Evolutionary conservation across 2,888 invertebrate species (phyloP).

Genomic region (Leptinotarsa tumamoca): DNA sequence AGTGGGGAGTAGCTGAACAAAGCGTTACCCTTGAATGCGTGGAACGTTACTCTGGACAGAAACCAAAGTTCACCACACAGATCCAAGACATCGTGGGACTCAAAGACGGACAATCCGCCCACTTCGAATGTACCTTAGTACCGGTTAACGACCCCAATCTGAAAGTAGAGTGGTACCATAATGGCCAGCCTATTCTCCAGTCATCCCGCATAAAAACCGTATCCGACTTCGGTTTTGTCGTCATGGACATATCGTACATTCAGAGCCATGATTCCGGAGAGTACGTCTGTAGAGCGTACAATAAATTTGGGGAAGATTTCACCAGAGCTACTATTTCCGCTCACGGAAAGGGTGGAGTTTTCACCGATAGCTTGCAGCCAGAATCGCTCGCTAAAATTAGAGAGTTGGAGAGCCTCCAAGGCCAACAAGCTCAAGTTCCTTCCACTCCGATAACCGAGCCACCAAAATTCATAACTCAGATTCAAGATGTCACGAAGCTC

Average conservation of each 20-base stretch:
- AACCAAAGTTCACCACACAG: conserved; percentile 89
- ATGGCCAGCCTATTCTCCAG: conserved; percentile 89
- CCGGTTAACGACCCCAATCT: conserved; percentile 95
- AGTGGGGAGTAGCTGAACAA: conserved; percentile 89
- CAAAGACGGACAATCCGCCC: conserved; percentile 93
- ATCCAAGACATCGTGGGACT: conserved; percentile 85
- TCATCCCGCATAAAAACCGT: conserved; percentile 93
- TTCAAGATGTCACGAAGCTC: conserved; percentile 84
- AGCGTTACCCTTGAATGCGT: conserved; percentile 85
- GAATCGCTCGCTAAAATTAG: conserved; percentile 89
- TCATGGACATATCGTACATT: conserved; percentile 93
- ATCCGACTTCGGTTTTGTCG: conserved; percentile 95
- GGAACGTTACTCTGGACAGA: conserved; percentile 86
- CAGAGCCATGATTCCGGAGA: conserved; percentile 94
- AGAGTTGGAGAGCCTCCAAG: conserved; percentile 83
- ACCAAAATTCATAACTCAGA: conserved; percentile 91
- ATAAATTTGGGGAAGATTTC: conserved; percentile 90
- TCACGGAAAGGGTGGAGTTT: conserved; percentile 87
- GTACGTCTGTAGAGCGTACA: conserved; percentile 91
- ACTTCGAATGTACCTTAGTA: conserved; percentile 94
- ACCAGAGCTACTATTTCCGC: conserved; percentile 88
- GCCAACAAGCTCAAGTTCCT: conserved; percentile 75
- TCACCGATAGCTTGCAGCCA: conserved; percentile 90
- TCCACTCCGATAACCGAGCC: conserved; percentile 80
- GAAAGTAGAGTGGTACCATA: conserved; percentile 97